Conservation (phyloP, 2,113 vertebrate genomes). For the Scomber colias region DNA sequence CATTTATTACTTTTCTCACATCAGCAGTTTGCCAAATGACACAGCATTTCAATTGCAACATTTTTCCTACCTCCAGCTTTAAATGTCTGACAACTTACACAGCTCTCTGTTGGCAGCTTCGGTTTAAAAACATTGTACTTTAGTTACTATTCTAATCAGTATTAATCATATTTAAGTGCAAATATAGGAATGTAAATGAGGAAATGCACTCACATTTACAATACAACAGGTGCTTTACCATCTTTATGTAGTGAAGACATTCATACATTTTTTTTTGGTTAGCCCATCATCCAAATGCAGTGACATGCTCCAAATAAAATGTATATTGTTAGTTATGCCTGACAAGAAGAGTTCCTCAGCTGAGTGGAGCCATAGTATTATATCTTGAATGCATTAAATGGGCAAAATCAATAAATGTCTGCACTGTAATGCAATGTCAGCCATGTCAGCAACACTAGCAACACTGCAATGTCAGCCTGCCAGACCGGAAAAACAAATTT, state of each 20-base stretch:
- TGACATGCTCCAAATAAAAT: conserved; percentile 41
- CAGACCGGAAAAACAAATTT: conserved; percentile 58
- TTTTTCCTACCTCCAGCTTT: conserved; percentile 22
- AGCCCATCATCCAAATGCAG: no score
- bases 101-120: conserved; percentile 24
- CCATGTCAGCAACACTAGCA: not conserved
- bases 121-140: conserved; percentile 42
- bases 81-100: conserved; percentile 45
- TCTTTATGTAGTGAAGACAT: conserved; percentile 13
- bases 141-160: conserved; percentile 7
- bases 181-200: not conserved
- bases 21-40: conserved; percentile 60
- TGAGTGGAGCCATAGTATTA: conserved; percentile 41
- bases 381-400: conserved; percentile 66
- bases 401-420: conserved; percentile 72
- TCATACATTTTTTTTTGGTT: not conserved
- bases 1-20: conserved; percentile 47
- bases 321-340: conserved; percentile 48
- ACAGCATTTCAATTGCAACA: conserved; percentile 54
- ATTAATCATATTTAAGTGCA: conserved; percentile 19
- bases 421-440: conserved; percentile 15
- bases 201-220: not conserved
- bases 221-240: conserved; percentile 2
- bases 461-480: conserved; percentile 28
- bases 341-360: conserved; percentile 52